A percentile compares a stretch with the other conserved stretches of the same genome.
These are phyloP conservation scores for Atta colombica DNA, from an alignment of 1,140 invertebrate species.

Conservation along the genomic window DNA sequence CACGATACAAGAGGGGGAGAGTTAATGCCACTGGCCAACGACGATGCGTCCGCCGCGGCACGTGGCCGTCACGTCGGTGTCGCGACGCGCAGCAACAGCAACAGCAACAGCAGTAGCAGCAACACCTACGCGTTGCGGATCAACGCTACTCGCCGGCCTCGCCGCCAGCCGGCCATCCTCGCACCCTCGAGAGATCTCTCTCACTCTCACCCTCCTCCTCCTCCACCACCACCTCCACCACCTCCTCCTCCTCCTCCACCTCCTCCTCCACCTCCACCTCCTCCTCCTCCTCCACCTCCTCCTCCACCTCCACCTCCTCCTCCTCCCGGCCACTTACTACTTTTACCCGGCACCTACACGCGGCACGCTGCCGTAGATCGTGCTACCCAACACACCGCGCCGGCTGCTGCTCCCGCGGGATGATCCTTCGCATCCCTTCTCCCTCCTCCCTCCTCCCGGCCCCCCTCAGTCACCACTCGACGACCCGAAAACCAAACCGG, in stretches of 20 bases:
- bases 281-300: slow-evolving; percentile 1
- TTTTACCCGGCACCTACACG: slow-evolving; percentile 15
- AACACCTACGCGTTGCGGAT: slow-evolving; percentile 71
- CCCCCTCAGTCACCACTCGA: slow-evolving; percentile 79
- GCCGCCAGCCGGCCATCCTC: slow-evolving; percentile 70
- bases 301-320: not conserved
- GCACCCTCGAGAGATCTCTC: not conserved
- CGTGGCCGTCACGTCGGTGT: slow-evolving; percentile 80
- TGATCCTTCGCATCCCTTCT: slow-evolving; percentile 49
- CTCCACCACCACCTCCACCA: not conserved
- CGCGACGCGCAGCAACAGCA: slow-evolving; percentile 70
- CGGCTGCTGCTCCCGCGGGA: slow-evolving; percentile 61
- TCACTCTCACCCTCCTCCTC: slow-evolving; percentile 15
- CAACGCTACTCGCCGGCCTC: slow-evolving; percentile 63
- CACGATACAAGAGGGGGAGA: slow-evolving; percentile 23
- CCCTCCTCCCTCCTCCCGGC: slow-evolving; percentile 36
- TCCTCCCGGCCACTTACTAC: not conserved
- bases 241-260: slow-evolving; percentile 7
- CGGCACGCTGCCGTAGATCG: not conserved
- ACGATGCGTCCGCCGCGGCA: slow-evolving; percentile 70
- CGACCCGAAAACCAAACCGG: slow-evolving; percentile 71
- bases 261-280: not conserved
- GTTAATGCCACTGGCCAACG: slow-evolving; percentile 60
- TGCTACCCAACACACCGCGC: slow-evolving; percentile 49
- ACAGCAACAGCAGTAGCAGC: slow-evolving; percentile 2